Evolutionary conservation across 2,888 invertebrate species (phyloP), one percentile per base, ranked within the genome.

Genomic region (Mamestra brassicae): DNA sequence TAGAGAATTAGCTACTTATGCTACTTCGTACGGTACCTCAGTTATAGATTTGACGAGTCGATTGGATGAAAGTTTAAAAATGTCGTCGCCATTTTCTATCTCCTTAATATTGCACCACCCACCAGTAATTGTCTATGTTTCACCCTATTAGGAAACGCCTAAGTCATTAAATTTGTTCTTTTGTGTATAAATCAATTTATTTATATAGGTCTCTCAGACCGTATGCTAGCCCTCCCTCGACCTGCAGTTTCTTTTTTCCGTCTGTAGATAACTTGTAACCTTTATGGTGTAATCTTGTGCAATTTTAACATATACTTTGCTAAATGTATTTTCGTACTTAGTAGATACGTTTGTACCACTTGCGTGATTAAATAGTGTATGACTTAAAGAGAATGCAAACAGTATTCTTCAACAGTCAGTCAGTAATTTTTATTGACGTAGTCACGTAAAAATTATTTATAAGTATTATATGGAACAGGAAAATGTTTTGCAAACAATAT

Each of bases 401-500:
- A 60, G 52, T 45, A 10, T 34, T n/a, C 60, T 38, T 60, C 10
- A n/a, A 38, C 38, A 62, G 62, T 7, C 62, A 57, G 11, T 17
- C 50, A n/a, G n/a, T n/a, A n/a, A n/a, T n/a, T n/a, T n/a, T n/a
- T n/a, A n/a, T n/a, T n/a, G n/a, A n/a, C n/a, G n/a, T n/a, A n/a
- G 13, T n/a, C 42, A 55, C 47, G 26, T 55, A 68, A 55, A 52
- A 26, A 64, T 15, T 58, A 15, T 34, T 38, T 63, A 11, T n/a
- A 67, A 57, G 26, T 52, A 62, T 34, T 55, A 47, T 26, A 64
- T 50, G 11, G 47, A 7, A 73, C 82, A 82, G 68, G 73, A 73
- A 82, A 78, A 73, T 66, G 68, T 69, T 73, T 64, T 13, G 34
- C 26, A 80, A 81, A 81, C 55, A 72, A 52, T 50, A 76, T 64